Conservation (phyloP, 2,113 vertebrate genomes). For the Catharus fuscescens region DNA sequence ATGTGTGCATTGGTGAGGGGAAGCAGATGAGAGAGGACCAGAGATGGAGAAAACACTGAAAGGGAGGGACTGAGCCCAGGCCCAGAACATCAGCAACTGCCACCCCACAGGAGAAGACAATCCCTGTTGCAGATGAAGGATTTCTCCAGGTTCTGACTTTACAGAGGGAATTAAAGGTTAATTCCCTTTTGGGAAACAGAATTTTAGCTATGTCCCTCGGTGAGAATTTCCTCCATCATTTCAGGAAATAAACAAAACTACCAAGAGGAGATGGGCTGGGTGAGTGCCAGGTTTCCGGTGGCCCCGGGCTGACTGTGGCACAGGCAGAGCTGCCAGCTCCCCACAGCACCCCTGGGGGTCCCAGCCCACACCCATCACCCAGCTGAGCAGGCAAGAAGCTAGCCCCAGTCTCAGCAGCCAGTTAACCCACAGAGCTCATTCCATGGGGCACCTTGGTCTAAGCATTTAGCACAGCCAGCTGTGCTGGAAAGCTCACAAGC, state of each 20-base stretch:
- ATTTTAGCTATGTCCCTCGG: not conserved
- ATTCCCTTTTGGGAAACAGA: not conserved
- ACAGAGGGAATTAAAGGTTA: not conserved
- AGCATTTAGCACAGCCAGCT: not conserved
- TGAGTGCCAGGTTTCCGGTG: rapidly evolving
- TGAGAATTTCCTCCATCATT: not conserved
- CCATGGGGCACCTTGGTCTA: not conserved
- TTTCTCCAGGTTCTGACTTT: not conserved
- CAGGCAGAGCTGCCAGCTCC: not conserved
- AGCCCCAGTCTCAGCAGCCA: not conserved
- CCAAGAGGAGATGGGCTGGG: not conserved
- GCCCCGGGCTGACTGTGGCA: rapidly evolving
- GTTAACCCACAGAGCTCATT: not conserved
- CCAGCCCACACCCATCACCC: not conserved
- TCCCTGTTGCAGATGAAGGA: not conserved
- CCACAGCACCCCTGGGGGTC: rapidly evolving
- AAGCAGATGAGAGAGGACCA: not conserved
- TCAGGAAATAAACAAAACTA: not conserved
- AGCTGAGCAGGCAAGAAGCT: not conserved
- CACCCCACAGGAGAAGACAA: rapidly evolving
- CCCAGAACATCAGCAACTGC: not conserved
- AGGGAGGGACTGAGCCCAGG: not conserved
- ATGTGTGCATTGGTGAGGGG: rapidly evolving
- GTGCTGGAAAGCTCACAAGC: not conserved
- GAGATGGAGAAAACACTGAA: not conserved